Evolutionary conservation across 1,140 invertebrate species (phyloP).

Genomic region (Procambarus virginalis): DNA sequence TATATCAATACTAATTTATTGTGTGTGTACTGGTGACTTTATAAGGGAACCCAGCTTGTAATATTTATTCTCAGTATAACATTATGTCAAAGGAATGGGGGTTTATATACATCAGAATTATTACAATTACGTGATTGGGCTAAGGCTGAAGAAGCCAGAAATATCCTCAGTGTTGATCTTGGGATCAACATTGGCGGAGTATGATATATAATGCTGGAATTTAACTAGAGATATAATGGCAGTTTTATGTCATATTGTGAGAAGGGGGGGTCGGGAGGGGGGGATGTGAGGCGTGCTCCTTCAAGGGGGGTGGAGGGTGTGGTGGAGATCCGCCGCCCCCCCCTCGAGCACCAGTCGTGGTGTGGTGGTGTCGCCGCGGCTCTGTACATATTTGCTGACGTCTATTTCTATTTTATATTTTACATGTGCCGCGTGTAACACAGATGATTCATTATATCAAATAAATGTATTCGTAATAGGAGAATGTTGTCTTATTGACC

Average conservation of each 20-base stretch:
- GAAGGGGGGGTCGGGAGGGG: background rate
- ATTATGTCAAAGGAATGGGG: too few relatives aligned
- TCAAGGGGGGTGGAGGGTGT: background rate
- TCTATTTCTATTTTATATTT: conserved; percentile 64
- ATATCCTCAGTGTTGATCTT: too few relatives aligned
- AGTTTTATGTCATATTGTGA: background rate
- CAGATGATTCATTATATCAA: conserved; percentile 67
- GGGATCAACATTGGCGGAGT: background rate
- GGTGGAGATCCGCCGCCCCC: background rate
- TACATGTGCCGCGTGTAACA: conserved; percentile 63
- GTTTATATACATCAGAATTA: too few relatives aligned
- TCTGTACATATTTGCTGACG: conserved; percentile 62
- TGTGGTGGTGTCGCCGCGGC: conserved; percentile 32
- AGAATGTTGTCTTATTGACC: background rate
- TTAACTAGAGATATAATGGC: background rate
- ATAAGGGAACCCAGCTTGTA: too few relatives aligned
- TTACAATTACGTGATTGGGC: too few relatives aligned
- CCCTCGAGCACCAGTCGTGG: conserved; percentile 45
- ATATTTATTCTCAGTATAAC: too few relatives aligned
- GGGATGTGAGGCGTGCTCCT: background rate
- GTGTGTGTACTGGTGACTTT: too few relatives aligned
- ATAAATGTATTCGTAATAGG: conserved; percentile 66
- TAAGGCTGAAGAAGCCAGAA: too few relatives aligned
- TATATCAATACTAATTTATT: too few relatives aligned
- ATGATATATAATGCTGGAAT: background rate